These are phyloP conservation scores for Euleptes europaea DNA, from an alignment of 2,113 vertebrate genomes.

Conservation along the genomic window DNA sequence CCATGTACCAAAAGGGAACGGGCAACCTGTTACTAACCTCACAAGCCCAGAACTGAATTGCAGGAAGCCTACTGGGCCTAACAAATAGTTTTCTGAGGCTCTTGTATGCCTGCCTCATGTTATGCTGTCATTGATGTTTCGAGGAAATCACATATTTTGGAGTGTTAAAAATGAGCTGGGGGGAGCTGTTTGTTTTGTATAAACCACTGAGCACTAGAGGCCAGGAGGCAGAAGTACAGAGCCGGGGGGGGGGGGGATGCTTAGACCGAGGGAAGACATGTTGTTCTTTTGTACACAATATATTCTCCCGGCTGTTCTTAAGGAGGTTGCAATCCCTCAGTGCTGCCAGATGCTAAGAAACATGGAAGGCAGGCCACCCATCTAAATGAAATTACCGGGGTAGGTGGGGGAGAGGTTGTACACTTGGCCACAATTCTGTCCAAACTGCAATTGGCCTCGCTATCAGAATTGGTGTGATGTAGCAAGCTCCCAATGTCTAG, in stretches of 20 bases:
- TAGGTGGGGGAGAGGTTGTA: neutral
- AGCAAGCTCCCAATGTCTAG: neutral
- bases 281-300: neutral
- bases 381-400: neutral
- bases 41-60: neutral
- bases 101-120: neutral
- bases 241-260: too few relatives aligned
- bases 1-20: neutral
- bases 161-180: neutral
- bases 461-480: neutral
- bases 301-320: conserved; percentile 1
- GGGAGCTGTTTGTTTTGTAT: neutral
- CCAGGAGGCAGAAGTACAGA: neutral
- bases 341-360: neutral
- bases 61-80: neutral
- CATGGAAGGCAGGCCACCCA: neutral
- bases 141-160: neutral
- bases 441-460: neutral
- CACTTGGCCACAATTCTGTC: neutral
- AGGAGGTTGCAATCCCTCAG: neutral
- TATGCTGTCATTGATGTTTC: neutral
- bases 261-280: neutral
- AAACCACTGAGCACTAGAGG: neutral
- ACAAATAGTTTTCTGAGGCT: neutral
- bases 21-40: neutral